A percentile compares a stretch with the other conserved stretches of the same genome.
These are phyloP conservation scores for Mormyrus hasselquistii DNA, from an alignment of 2,797 vertebrate species.

Conservation along the genomic window DNA sequence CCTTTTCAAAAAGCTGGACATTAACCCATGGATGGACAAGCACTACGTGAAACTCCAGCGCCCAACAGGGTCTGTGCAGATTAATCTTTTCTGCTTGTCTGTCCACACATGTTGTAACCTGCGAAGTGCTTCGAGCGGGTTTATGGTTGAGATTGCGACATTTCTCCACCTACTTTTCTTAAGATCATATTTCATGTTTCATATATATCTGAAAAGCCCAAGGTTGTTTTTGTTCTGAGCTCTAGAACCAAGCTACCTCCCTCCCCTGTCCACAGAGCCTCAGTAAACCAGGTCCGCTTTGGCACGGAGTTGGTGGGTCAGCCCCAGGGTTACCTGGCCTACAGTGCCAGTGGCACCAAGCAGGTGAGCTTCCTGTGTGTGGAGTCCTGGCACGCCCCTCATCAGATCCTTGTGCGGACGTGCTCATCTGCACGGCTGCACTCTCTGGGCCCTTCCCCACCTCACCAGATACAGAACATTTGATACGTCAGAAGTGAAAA, in stretches of 20 bases:
- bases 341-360: background rate
- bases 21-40: background rate
- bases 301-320: background rate
- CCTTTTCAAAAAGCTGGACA: background rate
- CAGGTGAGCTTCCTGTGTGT: background rate
- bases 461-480: background rate
- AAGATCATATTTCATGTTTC: background rate
- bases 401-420: background rate
- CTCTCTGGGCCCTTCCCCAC: background rate
- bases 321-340: background rate
- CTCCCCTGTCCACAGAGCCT: background rate
- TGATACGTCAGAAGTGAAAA: background rate
- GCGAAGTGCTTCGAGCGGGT: background rate
- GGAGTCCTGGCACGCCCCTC: background rate
- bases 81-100: background rate
- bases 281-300: background rate
- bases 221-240: background rate
- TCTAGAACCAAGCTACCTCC: background rate
- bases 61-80: background rate
- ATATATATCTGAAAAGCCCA: background rate
- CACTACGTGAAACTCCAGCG: background rate
- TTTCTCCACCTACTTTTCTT: background rate
- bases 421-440: background rate
- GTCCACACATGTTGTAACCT: background rate
- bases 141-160: background rate